Conservation (phyloP, 2,888 invertebrate species). For the Polydrusus pterygomalis region DNA sequence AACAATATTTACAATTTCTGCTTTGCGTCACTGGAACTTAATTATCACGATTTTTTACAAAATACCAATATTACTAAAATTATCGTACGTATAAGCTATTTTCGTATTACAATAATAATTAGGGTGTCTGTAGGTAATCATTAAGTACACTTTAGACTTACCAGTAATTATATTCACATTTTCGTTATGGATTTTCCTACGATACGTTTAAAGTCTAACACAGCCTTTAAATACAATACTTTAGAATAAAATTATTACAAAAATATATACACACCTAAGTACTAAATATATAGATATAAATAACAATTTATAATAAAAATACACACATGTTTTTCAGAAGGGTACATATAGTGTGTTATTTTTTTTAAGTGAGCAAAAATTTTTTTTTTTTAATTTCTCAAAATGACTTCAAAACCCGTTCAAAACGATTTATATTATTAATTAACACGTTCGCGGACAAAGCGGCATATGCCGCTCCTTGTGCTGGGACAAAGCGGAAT, state of each 20-base stretch:
- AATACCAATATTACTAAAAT: slow-evolving; percentile 1
- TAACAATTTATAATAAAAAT: too few species aligned
- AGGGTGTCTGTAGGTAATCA: not conserved
- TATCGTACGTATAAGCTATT: not conserved
- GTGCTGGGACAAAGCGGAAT: too few species aligned
- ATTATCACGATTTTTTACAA: slow-evolving; percentile 22
- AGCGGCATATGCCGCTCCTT: too few species aligned
- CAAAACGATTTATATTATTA: too few species aligned
- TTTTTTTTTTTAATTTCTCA: too few species aligned
- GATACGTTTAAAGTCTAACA: not conserved
- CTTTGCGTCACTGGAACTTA: slow-evolving; percentile 10
- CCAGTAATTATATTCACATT: not conserved
- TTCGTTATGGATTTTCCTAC: slow-evolving; percentile 4
- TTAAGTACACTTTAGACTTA: slow-evolving; percentile 8
- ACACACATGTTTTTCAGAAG: too few species aligned
- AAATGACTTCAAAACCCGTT: too few species aligned
- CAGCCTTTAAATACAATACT: not conserved
- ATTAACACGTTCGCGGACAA: too few species aligned
- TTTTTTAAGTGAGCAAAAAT: too few species aligned
- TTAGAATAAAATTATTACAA: not conserved
- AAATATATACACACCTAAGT: not conserved
- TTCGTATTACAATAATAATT: slow-evolving; percentile 9
- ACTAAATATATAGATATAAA: too few species aligned
- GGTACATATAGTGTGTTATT: too few species aligned
- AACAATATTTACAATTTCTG: slow-evolving; percentile 17